Evolutionary conservation across 2,888 invertebrate genomes (phyloP).

Genomic region (Carabus problematicus): DNA sequence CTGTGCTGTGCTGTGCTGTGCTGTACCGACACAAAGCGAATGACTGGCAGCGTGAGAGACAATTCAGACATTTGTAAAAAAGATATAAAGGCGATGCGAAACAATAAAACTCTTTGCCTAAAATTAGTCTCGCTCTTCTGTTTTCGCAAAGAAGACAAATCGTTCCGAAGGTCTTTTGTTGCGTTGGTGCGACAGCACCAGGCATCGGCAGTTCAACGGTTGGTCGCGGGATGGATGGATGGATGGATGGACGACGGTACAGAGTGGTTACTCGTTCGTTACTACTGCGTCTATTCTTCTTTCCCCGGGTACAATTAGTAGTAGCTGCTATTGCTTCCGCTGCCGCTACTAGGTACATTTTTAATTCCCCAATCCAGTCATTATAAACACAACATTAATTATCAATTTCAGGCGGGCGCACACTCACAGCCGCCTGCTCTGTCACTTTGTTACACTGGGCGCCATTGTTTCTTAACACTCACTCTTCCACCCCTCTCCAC

Average conservation of each 20-base stretch:
- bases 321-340: too few relatives aligned
- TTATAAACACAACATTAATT: conserved; percentile 62
- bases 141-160: conserved; percentile 52
- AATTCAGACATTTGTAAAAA: conserved; percentile 56
- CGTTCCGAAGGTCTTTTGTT: conserved; percentile 54
- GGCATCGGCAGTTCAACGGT: background rate
- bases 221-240: background rate
- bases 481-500: conserved; percentile 1
- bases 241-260: background rate
- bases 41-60: conserved; percentile 51
- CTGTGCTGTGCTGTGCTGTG: conserved; percentile 3
- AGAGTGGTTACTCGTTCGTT: conserved; percentile 44
- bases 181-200: conserved; percentile 45
- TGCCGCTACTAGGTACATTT: conserved; percentile 56
- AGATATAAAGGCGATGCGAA: conserved; percentile 55
- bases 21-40: conserved; percentile 36
- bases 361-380: conserved; percentile 59
- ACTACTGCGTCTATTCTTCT: background rate
- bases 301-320: background rate
- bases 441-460: conserved; percentile 43
- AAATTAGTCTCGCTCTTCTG: conserved; percentile 55
- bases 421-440: conserved; percentile 51
- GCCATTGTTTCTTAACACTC: conserved; percentile 34
- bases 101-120: conserved; percentile 57
- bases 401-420: conserved; percentile 57